A percentile compares a stretch with the other conserved stretches of the same genome.
Conservation (phyloP, 1,140 invertebrate species). For the Oncopeltus fasciatus region DNA sequence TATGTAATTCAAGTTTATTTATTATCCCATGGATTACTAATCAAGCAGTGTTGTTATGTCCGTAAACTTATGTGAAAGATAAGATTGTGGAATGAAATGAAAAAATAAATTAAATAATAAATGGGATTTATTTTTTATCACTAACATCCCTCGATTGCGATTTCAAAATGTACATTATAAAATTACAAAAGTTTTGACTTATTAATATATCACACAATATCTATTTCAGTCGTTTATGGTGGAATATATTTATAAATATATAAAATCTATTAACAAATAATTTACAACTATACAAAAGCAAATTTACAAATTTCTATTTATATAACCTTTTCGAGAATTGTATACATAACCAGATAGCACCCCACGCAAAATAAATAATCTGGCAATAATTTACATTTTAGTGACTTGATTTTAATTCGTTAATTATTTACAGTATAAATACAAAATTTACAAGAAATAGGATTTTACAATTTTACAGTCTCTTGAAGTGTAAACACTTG, state of each 20-base stretch:
- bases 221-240: constrained; percentile 17
- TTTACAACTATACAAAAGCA: constrained; percentile 11
- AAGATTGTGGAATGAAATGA: no score
- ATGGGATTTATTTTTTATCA: constrained; percentile 18
- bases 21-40: no score
- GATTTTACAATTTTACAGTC: constrained; percentile 12
- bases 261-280: constrained; percentile 14
- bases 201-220: constrained; percentile 20
- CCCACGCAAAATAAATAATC: constrained; percentile 14
- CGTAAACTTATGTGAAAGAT: no score
- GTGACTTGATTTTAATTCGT: constrained; percentile 9
- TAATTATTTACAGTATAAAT: constrained; percentile 3
- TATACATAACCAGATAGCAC: constrained; percentile 15
- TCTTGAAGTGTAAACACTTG: not conserved
- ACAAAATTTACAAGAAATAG: constrained; percentile 12
- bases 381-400: constrained; percentile 14
- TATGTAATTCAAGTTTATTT: no score
- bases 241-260: no score
- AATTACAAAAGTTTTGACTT: constrained; percentile 19
- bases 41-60: no score
- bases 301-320: constrained; percentile 14
- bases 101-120: not conserved
- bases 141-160: constrained; percentile 16
- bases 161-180: constrained; percentile 15
- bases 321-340: not conserved